Base-by-base conservation (phyloP, 2,888 invertebrate genomes). In the Autographa pulchrina region DNA sequence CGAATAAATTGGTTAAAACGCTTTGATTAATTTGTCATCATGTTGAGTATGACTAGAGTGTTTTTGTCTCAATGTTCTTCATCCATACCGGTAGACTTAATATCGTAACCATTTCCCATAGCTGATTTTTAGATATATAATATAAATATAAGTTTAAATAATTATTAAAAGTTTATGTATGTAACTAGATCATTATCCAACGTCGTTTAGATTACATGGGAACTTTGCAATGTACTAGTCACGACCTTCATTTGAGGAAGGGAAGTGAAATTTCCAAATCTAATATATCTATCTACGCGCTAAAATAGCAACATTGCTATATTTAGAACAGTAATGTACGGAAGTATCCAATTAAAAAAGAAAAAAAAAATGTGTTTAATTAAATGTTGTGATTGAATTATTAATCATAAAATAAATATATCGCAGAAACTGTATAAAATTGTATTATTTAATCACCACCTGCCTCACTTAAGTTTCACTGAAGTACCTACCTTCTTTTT, bases 201-300 rank as follows among this genome's bases (percentile, higher is more conserved):
- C 52, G 52, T 68, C 32, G 63, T 73, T 54, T 74, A 74, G 75
- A 67, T 75, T 67, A 73, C 63, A 68, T 48, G 25, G 62, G 71
- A 58, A 54, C 62, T 74, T 67, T 75, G 61, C 62, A 66, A 75
- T 61, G 58, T 75, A 65, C 78, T 77, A 78, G 76, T 77, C 76
- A 76, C 63, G 35, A 43, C 18, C 64, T 67, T 76, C 58, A 62
- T 20, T 38, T 54, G 38, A 31, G n/a, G 16, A 62, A 48, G 18
- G n/a, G 18, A 18, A 16, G 43, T 16, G 43, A 43, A 9, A 14
- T 43, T 43, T 43, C 43, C 43, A 16, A 43, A 43, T 16, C 14
- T 6, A 16, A 4, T 43, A 43, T 43, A 16, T 0, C 43, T 38
- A 38, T 38, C 38, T 38, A 11, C 11, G 38, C 38, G 38, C 43